A percentile compares a stretch with the other conserved stretches of the same genome.
Evolutionary conservation across 2,113 vertebrate genomes (phyloP).

Genomic region (Crotalus tigris): DNA sequence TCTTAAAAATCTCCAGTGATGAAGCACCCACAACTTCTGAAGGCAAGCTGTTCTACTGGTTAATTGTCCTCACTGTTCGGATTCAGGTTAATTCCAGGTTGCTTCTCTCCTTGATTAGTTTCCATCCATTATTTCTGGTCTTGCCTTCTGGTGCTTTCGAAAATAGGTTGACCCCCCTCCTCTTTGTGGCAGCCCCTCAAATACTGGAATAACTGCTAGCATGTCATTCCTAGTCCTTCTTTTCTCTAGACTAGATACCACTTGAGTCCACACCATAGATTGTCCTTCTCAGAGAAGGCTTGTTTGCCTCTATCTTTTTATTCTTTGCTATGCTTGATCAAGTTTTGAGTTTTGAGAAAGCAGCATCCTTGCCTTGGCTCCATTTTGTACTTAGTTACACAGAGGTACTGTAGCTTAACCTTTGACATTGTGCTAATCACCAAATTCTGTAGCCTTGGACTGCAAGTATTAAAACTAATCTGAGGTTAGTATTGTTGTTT

Average conservation of each 20-base stretch:
- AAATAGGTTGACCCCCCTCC: not conserved
- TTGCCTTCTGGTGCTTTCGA: not conserved
- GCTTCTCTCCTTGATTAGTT: not conserved
- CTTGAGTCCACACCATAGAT: not conserved
- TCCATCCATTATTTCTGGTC: not conserved
- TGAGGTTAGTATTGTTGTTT: not conserved
- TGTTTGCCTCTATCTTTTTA: not conserved
- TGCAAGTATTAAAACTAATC: not conserved
- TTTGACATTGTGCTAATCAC: not conserved
- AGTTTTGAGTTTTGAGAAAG: not conserved
- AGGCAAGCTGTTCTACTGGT: not conserved
- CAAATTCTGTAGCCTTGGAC: not conserved
- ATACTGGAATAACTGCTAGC: not conserved
- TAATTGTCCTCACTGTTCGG: not conserved
- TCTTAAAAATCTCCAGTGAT: not conserved
- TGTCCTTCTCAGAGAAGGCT: not conserved
- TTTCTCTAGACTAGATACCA: not conserved
- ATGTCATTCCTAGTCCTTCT: not conserved
- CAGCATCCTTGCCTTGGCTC: not conserved
- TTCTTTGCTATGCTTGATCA: not conserved
- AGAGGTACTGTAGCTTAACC: not conserved
- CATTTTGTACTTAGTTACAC: not conserved
- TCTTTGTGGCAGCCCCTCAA: not conserved
- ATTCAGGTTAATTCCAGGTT: not conserved
- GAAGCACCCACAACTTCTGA: not conserved